Evolutionary conservation across 1,140 invertebrate species (phyloP), one percentile per base, ranked within the genome.

Genomic region (Drosophila kikkawai): DNA sequence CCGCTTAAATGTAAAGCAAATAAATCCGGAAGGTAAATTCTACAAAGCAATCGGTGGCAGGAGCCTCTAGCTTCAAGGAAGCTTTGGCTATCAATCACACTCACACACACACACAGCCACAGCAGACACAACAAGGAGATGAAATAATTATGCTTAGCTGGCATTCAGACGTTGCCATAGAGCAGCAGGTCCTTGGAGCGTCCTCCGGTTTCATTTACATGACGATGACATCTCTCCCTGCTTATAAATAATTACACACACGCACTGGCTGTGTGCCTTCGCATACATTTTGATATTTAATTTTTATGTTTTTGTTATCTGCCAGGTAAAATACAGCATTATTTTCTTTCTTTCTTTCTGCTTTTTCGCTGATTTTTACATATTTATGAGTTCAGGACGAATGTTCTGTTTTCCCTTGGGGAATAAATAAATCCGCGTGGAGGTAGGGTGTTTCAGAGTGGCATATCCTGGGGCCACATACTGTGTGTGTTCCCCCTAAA

Each of bases 231-330:
- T 75, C 58, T 64, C 77, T 13, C 26, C 5, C 48, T 34, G 67
- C 55, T 74, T 80, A 90, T 85, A 85, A 90, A 90, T 90, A 90
- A 88, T 88, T 90, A 88, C 78, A 81, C 65, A 90, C 74, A 87
- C 80, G 61, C 74, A 80, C 66, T 36, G 59, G 1, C 59, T n/a
- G n/a, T 50, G 47, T 48, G 51, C 51, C n/a, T 47, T 80, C 68
- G 77, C 74, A 84, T 84, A 83, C 75, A 57, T 76, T 87, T 87
- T 83, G 76, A 74, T 87, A 86, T 80, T 86, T 86, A 86, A 87
- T 86, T 86, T 82, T 79, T 67, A 68, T 86, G 79, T 85, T 63
- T 53, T 70, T 75, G 45, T 73, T 56, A 75, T 64, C 58, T 61
- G 69, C 67, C 67, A 42, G 63, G 44, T 59, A 48, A 56, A 75